Conservation (phyloP, 2,888 invertebrate genomes). For the Panzeria rudis region DNA sequence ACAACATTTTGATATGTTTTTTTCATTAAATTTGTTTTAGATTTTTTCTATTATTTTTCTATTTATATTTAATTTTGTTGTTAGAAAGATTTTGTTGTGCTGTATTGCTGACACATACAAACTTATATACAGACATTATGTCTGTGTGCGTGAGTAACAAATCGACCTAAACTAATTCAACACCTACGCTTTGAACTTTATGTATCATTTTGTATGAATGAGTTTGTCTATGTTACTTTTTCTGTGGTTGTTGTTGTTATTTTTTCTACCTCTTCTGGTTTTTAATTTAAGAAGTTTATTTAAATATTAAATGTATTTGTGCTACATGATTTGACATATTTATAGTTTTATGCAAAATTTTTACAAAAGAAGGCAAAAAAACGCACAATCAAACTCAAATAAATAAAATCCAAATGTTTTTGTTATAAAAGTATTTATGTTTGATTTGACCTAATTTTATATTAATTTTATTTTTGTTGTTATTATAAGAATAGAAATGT, state of each 20-base stretch:
- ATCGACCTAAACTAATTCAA: constrained; percentile 71
- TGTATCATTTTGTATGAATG: constrained; percentile 26
- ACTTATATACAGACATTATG: background rate
- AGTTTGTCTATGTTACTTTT: constrained; percentile 25
- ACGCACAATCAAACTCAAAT: background rate
- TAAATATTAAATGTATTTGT: constrained; percentile 60
- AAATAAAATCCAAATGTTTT: constrained; percentile 29
- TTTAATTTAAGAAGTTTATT: constrained; percentile 62
- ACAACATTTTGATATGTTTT: constrained; percentile 26
- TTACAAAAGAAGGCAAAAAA: background rate
- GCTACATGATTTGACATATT: constrained; percentile 60
- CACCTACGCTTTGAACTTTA: constrained; percentile 72
- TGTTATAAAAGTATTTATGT: constrained; percentile 63
- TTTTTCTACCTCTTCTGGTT: constrained; percentile 33
- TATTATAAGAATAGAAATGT: constrained; percentile 8
- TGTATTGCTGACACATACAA: too few species aligned
- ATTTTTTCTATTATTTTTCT: constrained; percentile 16
- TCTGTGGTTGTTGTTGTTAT: background rate
- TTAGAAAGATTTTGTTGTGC: constrained; percentile 18
- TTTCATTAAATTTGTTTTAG: constrained; percentile 40
- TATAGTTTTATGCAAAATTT: constrained; percentile 69
- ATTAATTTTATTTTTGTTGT: constrained; percentile 1
- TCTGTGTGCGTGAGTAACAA: constrained; percentile 32
- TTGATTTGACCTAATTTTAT: constrained; percentile 62
- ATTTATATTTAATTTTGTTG: constrained; percentile 37